Conservation (phyloP, 2,113 vertebrate species). For the Connochaetes taurinus region DNA sequence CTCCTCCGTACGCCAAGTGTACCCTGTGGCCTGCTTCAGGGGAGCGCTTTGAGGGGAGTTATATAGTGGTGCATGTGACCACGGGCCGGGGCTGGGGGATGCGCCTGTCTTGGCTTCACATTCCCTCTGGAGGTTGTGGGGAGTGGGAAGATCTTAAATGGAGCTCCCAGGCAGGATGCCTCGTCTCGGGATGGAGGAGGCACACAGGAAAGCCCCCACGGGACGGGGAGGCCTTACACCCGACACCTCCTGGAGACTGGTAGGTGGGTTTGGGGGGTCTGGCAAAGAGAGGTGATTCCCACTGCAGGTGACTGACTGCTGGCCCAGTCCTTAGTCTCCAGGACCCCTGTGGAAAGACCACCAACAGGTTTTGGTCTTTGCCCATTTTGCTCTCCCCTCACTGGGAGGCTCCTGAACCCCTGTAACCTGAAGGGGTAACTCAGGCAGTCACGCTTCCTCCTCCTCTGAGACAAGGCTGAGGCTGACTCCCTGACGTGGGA, state of each 20-base stretch:
- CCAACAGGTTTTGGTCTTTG: not conserved
- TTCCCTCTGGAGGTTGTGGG: not conserved
- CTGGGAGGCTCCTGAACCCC: not conserved
- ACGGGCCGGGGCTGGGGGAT: not conserved
- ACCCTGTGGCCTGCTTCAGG: not conserved
- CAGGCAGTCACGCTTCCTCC: not conserved
- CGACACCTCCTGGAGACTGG: not conserved
- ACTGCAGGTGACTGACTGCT: not conserved
- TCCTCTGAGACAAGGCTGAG: not conserved
- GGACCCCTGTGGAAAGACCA: not conserved
- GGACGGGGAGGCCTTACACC: not conserved
- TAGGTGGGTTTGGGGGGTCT: not conserved
- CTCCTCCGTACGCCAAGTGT: not conserved
- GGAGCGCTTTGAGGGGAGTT: not conserved
- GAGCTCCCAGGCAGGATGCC: not conserved
- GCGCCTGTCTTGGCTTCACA: not conserved
- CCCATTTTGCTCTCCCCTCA: not conserved
- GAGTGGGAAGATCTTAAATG: not conserved
- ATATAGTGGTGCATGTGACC: not conserved
- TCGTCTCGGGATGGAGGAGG: not conserved
- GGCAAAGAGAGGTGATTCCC: not conserved
- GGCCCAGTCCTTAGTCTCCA: not conserved
- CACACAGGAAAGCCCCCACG: not conserved
- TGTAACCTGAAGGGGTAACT: not conserved
- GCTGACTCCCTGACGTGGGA: not conserved